Conservation (phyloP, 2,113 vertebrate genomes). For the Muscicapa adusta region DNA sequence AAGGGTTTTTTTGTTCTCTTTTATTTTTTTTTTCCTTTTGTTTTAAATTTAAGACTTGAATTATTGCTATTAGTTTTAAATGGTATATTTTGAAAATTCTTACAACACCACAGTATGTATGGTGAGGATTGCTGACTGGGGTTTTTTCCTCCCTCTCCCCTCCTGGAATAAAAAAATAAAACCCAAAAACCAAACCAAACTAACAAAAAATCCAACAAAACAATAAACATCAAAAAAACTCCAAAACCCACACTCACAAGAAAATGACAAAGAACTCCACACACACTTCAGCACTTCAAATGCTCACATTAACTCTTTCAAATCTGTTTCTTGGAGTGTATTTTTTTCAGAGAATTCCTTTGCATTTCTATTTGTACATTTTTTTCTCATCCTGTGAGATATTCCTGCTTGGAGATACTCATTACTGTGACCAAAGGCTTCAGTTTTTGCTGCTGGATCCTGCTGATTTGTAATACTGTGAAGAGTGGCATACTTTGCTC, state of each 20-base stretch:
- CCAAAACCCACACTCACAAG: neutral
- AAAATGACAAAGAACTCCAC: neutral
- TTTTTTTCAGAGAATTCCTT: neutral
- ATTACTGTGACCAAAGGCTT: neutral
- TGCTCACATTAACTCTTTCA: neutral
- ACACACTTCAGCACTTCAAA: neutral
- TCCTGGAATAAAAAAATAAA: too few relatives aligned
- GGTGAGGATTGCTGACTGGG: neutral
- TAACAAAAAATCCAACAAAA: neutral
- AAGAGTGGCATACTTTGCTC: neutral
- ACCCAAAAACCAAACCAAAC: accelerated
- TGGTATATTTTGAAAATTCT: neutral
- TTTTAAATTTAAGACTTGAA: neutral
- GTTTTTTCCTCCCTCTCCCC: accelerated
- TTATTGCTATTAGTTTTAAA: neutral
- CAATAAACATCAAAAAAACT: accelerated
- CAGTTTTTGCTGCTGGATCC: neutral
- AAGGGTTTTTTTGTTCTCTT: accelerated
- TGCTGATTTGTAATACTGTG: neutral
- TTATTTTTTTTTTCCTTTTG: neutral
- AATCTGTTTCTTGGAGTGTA: neutral
- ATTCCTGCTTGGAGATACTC: neutral
- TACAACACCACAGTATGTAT: neutral
- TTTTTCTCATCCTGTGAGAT: neutral
- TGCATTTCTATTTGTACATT: neutral